Conservation (phyloP, 2,797 vertebrate species). For the Allobates femoralis region DNA sequence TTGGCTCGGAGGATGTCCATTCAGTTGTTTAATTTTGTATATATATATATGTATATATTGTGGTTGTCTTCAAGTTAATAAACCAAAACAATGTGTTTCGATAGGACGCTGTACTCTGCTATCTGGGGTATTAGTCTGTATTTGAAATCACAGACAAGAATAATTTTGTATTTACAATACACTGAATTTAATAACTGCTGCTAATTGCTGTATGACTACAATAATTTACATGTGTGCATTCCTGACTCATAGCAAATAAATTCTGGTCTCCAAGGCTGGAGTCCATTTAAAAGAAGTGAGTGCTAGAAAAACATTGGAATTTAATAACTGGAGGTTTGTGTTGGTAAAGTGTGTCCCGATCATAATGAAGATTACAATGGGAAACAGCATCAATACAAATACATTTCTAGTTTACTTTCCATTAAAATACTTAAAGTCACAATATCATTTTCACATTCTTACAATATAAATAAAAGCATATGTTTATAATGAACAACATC, state of each 20-base stretch:
- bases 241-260: neutral
- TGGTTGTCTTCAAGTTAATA: no score
- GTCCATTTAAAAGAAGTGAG: neutral
- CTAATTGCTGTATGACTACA: neutral
- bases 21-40: no score
- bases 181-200: conserved; percentile 1
- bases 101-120: neutral
- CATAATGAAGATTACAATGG: neutral
- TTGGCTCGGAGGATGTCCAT: no score
- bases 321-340: conserved; percentile 6
- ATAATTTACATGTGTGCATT: neutral
- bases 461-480: neutral
- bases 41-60: no score
- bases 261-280: neutral
- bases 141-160: neutral
- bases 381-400: neutral
- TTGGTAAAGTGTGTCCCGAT: neutral
- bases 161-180: neutral
- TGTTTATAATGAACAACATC: neutral
- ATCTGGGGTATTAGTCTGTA: neutral
- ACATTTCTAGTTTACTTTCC: no score
- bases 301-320: neutral
- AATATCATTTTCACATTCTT: neutral
- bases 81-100: no score
- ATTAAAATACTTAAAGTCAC: neutral